phyloP scores from a whole-genome alignment of 2,888 invertebrate species.

The Hyalella azteca region DNA sequence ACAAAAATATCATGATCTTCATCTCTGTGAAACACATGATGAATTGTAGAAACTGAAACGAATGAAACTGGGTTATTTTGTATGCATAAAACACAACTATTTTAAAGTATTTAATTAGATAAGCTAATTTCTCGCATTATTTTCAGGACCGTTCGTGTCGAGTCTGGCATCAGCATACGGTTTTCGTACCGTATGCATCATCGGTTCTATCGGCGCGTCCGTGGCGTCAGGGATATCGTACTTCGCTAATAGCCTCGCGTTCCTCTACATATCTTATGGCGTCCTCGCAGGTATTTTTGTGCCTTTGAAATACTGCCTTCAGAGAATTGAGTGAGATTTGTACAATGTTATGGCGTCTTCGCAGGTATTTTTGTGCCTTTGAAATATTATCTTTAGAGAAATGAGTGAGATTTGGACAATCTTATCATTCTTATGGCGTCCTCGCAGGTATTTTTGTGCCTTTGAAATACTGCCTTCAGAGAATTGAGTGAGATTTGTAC shows the following conservation, averaged over 20 bases:
- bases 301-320: background rate
- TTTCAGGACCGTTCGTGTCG: conserved; percentile 85
- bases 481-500: background rate
- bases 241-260: conserved; percentile 74
- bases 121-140: too few relatives aligned
- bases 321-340: background rate
- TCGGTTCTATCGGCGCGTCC: conserved; percentile 77
- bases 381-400: too few relatives aligned
- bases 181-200: conserved; percentile 84
- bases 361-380: too few relatives aligned
- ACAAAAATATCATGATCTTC: too few relatives aligned
- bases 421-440: conserved; percentile 83
- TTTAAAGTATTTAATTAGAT: too few relatives aligned
- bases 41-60: too few relatives aligned
- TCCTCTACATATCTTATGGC: conserved; percentile 83
- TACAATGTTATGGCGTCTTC: too few relatives aligned
- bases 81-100: too few relatives aligned
- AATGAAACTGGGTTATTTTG: too few relatives aligned
- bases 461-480: background rate
- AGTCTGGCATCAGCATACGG: conserved; percentile 93
- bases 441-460: conserved; percentile 73
- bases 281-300: conserved; percentile 74
- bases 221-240: conserved; percentile 75
- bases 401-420: too few relatives aligned
- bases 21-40: too few relatives aligned